A percentile compares a stretch with the other conserved stretches of the same genome.
Evolutionary conservation across 2,888 invertebrate genomes (phyloP).

Genomic region (Prosopocoilus inquinatus): DNA sequence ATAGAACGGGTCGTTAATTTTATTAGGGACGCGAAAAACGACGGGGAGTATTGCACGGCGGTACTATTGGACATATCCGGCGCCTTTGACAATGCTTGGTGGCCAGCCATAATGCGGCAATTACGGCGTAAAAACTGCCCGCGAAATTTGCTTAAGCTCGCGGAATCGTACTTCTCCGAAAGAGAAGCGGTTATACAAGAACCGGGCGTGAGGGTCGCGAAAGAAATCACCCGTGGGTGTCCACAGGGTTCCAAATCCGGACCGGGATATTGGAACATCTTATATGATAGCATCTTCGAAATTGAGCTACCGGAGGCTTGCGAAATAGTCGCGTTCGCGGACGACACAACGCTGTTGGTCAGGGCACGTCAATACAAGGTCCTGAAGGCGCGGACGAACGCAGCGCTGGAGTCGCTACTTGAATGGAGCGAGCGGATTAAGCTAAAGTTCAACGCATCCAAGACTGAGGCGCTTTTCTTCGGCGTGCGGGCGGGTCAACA

Average conservation of each 20-base stretch:
- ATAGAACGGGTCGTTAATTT: not conserved
- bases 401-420: not conserved
- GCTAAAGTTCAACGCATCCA: conserved; percentile 13
- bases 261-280: too few species aligned
- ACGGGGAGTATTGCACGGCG: conserved; percentile 15
- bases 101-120: conserved; percentile 26
- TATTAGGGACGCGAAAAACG: not conserved
- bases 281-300: conserved; percentile 10
- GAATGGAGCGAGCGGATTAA: not conserved
- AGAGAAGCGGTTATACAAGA: conserved; percentile 4
- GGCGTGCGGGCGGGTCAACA: conserved; percentile 8
- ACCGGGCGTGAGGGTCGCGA: not conserved
- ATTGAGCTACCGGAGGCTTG: conserved; percentile 1
- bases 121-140: conserved; percentile 22
- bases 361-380: not conserved
- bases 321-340: conserved; percentile 17
- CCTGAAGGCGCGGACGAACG: not conserved
- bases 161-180: conserved; percentile 2
- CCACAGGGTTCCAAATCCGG: conserved; percentile 21
- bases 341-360: conserved; percentile 11
- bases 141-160: conserved; percentile 7
- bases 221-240: conserved; percentile 8
- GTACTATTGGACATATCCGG: conserved; percentile 24
- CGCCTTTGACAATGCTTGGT: conserved; percentile 38
- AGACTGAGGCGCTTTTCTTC: conserved; percentile 17